Percentiles rank a stretch among this genome's conserved stretches.
These are phyloP conservation scores for Carterocephalus palaemon DNA, from an alignment of 2,888 invertebrate genomes.

Conservation along the genomic window DNA sequence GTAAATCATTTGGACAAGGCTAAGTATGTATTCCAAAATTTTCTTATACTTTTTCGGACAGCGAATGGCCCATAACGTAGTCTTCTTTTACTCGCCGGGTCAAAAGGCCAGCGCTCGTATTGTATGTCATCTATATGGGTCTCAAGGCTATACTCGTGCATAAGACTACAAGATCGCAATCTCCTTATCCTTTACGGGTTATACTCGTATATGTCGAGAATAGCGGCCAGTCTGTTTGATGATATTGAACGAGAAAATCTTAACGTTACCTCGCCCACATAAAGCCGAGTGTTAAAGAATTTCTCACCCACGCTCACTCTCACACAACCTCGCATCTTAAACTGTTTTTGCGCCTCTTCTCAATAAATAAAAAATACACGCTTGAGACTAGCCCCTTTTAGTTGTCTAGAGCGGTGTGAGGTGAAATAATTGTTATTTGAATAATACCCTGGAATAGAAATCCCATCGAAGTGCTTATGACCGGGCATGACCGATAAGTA, in stretches of 20 bases:
- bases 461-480: too few relatives aligned
- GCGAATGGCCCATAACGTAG: too few relatives aligned
- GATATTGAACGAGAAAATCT: constrained; percentile 75
- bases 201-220: constrained; percentile 65
- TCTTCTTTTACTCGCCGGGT: too few relatives aligned
- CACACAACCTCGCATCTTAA: constrained; percentile 73
- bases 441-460: too few relatives aligned
- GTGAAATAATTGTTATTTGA: too few relatives aligned
- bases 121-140: constrained; percentile 45
- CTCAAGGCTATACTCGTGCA: constrained; percentile 46
- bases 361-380: constrained; percentile 60
- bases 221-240: constrained; percentile 72
- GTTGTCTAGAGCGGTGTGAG: too few relatives aligned
- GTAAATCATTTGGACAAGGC: too few relatives aligned
- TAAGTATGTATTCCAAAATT: too few relatives aligned
- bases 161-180: constrained; percentile 52
- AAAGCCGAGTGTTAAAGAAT: constrained; percentile 72
- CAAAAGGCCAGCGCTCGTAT: constrained; percentile 14
- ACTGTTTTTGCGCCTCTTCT: constrained; percentile 63
- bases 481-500: too few relatives aligned
- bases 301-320: constrained; percentile 70
- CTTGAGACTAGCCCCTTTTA: constrained; percentile 53
- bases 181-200: constrained; percentile 64
- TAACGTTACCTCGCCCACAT: constrained; percentile 74
- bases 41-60: too few relatives aligned